A percentile compares a stretch with the other conserved stretches of the same genome.
These are phyloP conservation scores for Panurus biarmicus DNA, from an alignment of 2,113 vertebrate genomes.

Conservation along the genomic window DNA sequence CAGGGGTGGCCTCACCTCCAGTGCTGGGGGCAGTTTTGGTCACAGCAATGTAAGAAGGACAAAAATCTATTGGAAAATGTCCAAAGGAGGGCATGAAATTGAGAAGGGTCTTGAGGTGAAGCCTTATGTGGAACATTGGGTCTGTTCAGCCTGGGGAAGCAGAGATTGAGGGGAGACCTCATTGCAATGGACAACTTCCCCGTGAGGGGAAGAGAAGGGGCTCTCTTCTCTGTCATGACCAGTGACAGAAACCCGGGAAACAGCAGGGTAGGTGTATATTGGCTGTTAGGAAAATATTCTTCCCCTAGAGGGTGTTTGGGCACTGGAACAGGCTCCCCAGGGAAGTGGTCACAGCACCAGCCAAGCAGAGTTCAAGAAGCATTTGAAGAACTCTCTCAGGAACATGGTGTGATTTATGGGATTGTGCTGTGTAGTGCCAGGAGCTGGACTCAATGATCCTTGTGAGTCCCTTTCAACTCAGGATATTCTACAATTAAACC, in stretches of 20 bases:
- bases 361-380: neutral
- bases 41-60: too few species aligned
- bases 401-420: neutral
- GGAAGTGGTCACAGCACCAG: neutral
- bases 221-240: neutral
- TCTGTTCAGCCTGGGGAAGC: neutral
- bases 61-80: too few species aligned
- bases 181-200: neutral
- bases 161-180: neutral
- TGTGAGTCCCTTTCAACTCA: rapidly evolving
- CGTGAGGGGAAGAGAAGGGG: rapidly evolving
- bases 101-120: neutral
- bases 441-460: neutral
- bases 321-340: neutral
- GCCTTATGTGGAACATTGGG: rapidly evolving
- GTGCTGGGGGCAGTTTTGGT: neutral
- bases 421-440: neutral
- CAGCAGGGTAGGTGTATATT: rapidly evolving
- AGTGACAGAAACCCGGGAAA: neutral
- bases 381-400: neutral
- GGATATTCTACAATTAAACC: neutral
- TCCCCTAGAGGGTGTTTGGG: rapidly evolving
- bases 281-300: neutral
- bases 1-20: rapidly evolving
- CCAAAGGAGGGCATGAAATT: neutral